Conservation (phyloP, 1,140 invertebrate genomes). For the Sycophila sp. region DNA sequence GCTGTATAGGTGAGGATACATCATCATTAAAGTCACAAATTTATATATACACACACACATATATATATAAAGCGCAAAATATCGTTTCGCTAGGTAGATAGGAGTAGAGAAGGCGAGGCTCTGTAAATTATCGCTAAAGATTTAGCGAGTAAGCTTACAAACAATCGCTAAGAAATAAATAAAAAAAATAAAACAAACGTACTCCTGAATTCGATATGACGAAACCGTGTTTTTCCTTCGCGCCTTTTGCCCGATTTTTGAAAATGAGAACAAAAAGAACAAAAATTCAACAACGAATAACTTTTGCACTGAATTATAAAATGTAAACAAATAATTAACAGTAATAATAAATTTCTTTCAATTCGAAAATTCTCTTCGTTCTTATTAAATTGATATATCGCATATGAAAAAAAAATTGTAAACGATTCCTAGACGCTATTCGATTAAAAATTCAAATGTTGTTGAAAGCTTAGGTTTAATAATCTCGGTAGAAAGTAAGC, state of each 20-base stretch:
- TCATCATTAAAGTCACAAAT: background rate
- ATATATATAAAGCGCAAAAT: background rate
- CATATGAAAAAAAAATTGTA: no score
- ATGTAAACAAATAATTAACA: background rate
- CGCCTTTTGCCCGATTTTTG: background rate
- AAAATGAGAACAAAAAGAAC: no score
- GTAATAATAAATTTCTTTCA: no score
- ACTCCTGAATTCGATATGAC: conserved; percentile 11
- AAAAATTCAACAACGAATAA: conserved; percentile 18
- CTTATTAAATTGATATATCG: no score
- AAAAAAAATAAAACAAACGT: background rate
- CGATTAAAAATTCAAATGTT: background rate
- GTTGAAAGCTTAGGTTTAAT: background rate
- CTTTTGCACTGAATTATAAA: conserved; percentile 7
- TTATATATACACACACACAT: no score
- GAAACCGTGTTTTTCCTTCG: conserved; percentile 9
- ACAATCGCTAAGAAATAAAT: no score
- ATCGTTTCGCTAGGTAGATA: background rate
- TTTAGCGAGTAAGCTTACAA: no score
- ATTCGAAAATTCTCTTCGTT: no score
- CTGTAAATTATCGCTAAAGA: no score
- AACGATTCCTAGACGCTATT: no score
- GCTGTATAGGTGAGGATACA: background rate
- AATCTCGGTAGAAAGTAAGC: no score
- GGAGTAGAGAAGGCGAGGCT: background rate